Evolutionary conservation across 2,113 vertebrate genomes (phyloP), one percentile per base, ranked within the genome.

Genomic region (Anguilla rostrata): DNA sequence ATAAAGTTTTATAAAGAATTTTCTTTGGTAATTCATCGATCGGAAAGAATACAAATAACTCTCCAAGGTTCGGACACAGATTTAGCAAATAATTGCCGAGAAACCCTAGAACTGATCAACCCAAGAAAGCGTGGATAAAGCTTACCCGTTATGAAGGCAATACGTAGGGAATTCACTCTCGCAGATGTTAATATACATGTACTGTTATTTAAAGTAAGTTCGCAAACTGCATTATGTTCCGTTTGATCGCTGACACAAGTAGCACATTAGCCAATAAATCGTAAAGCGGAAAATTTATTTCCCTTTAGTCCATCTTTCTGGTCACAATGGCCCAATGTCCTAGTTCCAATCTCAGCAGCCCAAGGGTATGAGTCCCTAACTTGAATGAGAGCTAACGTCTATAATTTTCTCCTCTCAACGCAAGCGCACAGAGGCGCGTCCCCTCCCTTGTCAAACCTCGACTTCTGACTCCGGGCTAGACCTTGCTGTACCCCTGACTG

Each of bases 371-470:
- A 75, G 43, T 46, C 43, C 6, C 71, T 75, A 75, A 75, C 71
- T 75, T 34, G 26, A 75, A 26, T 29, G 26, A 75, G 8, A 34
- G 9, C 20, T 34, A 75, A 34, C 22, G 26, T 26, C 20, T 75
- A 11, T 75, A n/a, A 34, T 75, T 75, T 75, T 5, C 26, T 75
- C 71, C 71, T 9, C 71, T 75, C n/a, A 75, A 75, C 71, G 71
- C 71, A 75, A 75, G 71, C 71, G 71, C 71, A 71, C 63, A 75
- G n/a, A 75, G 26, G 71, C 71, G 29, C 71, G 71, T 75, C 71
- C 71, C 71, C 71, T 75, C 71, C 71, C 71, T 75, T 5, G 9
- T 9, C n/a, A 34, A 75, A 34, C n/a, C 9, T 34, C 26, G 63
- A n/a, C 71, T n/a, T 75, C n/a, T 34, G 71, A 75, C n/a, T 75